Evolutionary conservation across 2,113 vertebrate species (phyloP), one percentile per base, ranked within the genome.

Genomic region (Probosciger aterrimus): DNA sequence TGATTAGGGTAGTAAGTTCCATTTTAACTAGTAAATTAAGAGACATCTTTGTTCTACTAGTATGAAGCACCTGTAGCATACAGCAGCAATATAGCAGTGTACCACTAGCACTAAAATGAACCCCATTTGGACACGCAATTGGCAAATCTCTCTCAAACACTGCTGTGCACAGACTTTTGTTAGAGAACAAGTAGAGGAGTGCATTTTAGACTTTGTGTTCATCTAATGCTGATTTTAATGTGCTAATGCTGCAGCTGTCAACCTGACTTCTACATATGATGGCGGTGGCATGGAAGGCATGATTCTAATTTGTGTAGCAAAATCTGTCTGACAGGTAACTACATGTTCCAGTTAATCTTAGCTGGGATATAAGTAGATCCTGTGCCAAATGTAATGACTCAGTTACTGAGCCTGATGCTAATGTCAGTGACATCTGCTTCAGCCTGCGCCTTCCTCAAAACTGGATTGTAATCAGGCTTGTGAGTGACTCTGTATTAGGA

Each of bases 321-420:
- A 88, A 86, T 86, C 86, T 2, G 0, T 20, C 88, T 81, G 91
- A 81, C 92, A 94, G 88, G 94, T 96, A 92, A 73, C 79, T 68
- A 39, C 88, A 39, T 41, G 78, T 82, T 87, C 87, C 70, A 53
- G 88, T 77, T 95, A 83, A 92, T 90, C 94, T 92, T 18, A 39
- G 68, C 85, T 80, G 82, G 79, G 88, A 69, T 94, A 27, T 74
- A 70, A 95, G 92, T 31, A 90, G 88, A 76, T 86, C 82, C 46
- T 33, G 35, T 65, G 69, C 23, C 85, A 73, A 88, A 90, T 44
- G 31, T 17, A 62, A 86, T 64, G 82, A 73, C 71, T 94, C 71
- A 16, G 49, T 90, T 59, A 70, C 80, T 6, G 37, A 93, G 76
- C 43, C 67, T 88, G 76, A 70, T 92, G 75, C 71, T 94, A 27